Percentiles rank a stretch among this genome's conserved stretches.
These are phyloP conservation scores for Aplidium turbinatum DNA, from an alignment of 23 tunicate species.

Conservation along the genomic window DNA sequence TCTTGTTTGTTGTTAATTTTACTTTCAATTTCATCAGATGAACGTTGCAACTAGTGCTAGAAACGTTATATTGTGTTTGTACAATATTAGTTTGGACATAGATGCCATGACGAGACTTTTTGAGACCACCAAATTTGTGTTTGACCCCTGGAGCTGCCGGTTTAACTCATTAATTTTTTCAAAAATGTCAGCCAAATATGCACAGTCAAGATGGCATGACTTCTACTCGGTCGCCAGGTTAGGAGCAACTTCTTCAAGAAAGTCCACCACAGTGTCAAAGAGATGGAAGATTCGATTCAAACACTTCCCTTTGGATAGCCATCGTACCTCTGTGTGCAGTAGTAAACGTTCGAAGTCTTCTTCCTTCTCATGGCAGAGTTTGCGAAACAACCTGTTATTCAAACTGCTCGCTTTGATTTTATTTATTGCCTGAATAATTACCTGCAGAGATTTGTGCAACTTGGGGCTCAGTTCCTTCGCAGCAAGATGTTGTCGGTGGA, in stretches of 20 bases:
- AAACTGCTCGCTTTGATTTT: slow-evolving; percentile 49
- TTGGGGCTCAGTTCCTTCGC: slow-evolving; percentile 21
- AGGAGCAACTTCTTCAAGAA: slow-evolving; percentile 33
- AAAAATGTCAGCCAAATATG: slow-evolving; percentile 52
- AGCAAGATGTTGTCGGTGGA: slow-evolving; percentile 48
- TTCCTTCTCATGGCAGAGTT: slow-evolving; percentile 41
- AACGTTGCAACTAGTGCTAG: too few species aligned
- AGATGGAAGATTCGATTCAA: slow-evolving; percentile 35
- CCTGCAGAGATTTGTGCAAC: slow-evolving; percentile 37
- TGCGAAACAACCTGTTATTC: slow-evolving; percentile 50
- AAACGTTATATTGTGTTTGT: slow-evolving; percentile 25
- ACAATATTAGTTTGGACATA: slow-evolving; percentile 16
- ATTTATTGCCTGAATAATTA: slow-evolving; percentile 38
- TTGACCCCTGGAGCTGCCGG: slow-evolving; percentile 55
- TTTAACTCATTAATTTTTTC: slow-evolving; percentile 46
- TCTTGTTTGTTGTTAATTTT: too few species aligned
- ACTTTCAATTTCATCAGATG: too few species aligned
- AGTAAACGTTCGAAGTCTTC: slow-evolving; percentile 54
- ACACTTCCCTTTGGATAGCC: slow-evolving; percentile 55
- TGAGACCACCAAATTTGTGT: slow-evolving; percentile 44
- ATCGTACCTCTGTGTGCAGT: slow-evolving; percentile 41
- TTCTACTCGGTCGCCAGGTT: slow-evolving; percentile 42
- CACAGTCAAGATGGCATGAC: slow-evolving; percentile 33
- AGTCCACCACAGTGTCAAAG: slow-evolving; percentile 45
- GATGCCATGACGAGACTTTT: slow-evolving; percentile 17